These are phyloP conservation scores for Aphelocoma californica DNA, from an alignment of 2,797 vertebrate genomes.

Conservation along the genomic window DNA sequence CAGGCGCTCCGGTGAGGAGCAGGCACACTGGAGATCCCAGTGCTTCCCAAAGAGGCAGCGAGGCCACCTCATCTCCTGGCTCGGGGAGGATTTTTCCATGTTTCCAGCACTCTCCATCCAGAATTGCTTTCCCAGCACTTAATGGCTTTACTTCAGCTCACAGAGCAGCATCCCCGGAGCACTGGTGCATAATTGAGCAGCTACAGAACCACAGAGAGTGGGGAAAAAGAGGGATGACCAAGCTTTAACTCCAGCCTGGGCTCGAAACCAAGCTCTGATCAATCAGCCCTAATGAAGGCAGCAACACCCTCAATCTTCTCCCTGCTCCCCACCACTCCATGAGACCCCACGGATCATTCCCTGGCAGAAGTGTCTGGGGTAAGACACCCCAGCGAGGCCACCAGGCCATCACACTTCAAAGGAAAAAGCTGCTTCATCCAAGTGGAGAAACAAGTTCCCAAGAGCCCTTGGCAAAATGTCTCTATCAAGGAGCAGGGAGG, in stretches of 20 bases:
- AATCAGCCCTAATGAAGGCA: background rate
- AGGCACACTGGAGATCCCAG: background rate
- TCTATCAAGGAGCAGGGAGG: background rate
- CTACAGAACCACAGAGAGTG: background rate
- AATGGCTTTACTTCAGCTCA: background rate
- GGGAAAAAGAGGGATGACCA: background rate
- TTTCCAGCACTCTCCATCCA: background rate
- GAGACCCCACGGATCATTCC: background rate
- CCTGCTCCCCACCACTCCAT: fast-evolving
- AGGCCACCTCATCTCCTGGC: background rate
- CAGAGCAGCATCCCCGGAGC: background rate
- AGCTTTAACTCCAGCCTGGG: background rate
- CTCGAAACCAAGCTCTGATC: background rate
- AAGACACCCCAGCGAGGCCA: background rate
- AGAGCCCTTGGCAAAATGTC: slow-evolving; percentile 6
- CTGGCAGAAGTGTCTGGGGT: background rate
- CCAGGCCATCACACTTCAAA: background rate
- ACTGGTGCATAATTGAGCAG: background rate
- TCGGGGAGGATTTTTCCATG: background rate
- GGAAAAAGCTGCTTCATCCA: background rate
- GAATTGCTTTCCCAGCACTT: slow-evolving; percentile 5
- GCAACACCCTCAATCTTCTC: background rate
- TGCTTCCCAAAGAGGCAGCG: background rate
- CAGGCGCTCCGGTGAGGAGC: fast-evolving
- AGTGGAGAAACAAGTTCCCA: slow-evolving; percentile 8